phyloP scores from a whole-genome alignment of 2,113 vertebrate species.

The Ahaetulla prasina region DNA sequence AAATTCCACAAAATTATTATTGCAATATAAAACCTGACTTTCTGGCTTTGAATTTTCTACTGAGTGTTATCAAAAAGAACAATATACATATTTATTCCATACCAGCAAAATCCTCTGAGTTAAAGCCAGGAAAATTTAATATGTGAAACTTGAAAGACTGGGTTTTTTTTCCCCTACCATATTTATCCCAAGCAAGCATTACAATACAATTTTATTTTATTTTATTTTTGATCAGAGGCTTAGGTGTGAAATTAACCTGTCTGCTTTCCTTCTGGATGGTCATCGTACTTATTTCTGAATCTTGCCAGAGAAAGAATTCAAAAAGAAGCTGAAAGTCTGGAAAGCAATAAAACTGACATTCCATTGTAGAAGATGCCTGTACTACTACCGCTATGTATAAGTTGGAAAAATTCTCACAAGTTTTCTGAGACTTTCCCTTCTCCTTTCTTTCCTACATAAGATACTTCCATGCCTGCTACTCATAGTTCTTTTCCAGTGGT shows the following conservation, averaged over 20 bases:
- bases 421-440: neutral
- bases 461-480: neutral
- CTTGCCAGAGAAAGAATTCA: neutral
- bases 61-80: neutral
- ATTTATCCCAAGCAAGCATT: slow-evolving; percentile 1
- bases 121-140: slow-evolving; percentile 7
- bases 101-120: neutral
- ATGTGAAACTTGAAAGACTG: neutral
- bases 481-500: neutral
- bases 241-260: slow-evolving; percentile 30
- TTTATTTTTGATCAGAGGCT: slow-evolving; percentile 20
- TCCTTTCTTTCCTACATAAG: neutral
- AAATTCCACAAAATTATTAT: neutral
- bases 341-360: neutral
- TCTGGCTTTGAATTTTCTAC: neutral
- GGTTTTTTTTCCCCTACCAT: neutral
- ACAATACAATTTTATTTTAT: neutral
- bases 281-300: slow-evolving; percentile 19
- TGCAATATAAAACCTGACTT: neutral
- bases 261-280: slow-evolving; percentile 10
- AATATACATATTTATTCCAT: neutral
- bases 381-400: neutral
- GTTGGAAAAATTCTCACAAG: neutral
- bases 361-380: neutral
- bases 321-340: neutral